Conservation (phyloP, 1,140 invertebrate species). For the Heliconius hewitsoni region DNA sequence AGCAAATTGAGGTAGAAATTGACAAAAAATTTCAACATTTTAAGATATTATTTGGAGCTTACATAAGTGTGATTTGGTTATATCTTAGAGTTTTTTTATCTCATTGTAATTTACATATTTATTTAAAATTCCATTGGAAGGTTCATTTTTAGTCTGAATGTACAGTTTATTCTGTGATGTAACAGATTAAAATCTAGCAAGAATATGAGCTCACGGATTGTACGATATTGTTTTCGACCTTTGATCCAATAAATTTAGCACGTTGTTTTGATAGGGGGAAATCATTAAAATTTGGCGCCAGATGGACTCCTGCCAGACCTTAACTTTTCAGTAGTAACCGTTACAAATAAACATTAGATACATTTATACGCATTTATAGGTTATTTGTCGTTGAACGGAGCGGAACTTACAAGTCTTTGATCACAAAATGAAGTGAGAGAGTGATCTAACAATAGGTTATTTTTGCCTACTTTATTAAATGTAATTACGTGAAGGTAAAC, state of each 20-base stretch:
- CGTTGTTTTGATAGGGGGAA: constrained; percentile 53
- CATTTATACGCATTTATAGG: neutral
- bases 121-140: too few relatives aligned
- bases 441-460: too few relatives aligned
- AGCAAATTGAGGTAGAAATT: too few relatives aligned
- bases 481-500: too few relatives aligned
- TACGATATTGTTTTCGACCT: neutral
- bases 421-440: neutral
- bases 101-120: too few relatives aligned
- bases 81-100: too few relatives aligned
- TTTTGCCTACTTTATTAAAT: too few relatives aligned
- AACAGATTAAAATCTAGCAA: neutral
- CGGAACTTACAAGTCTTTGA: neutral
- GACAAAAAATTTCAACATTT: too few relatives aligned
- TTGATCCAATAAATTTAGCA: constrained; percentile 15
- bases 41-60: too few relatives aligned
- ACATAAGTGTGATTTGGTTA: too few relatives aligned
- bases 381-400: neutral
- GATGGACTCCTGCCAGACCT: constrained; percentile 57
- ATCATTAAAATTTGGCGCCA: constrained; percentile 57
- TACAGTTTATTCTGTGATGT: neutral
- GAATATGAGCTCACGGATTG: neutral
- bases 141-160: neutral
- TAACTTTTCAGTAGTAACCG: constrained; percentile 13
- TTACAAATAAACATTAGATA: neutral